phyloP scores from a whole-genome alignment of 2,888 invertebrate genomes.

The Polydrusus cervinus region DNA sequence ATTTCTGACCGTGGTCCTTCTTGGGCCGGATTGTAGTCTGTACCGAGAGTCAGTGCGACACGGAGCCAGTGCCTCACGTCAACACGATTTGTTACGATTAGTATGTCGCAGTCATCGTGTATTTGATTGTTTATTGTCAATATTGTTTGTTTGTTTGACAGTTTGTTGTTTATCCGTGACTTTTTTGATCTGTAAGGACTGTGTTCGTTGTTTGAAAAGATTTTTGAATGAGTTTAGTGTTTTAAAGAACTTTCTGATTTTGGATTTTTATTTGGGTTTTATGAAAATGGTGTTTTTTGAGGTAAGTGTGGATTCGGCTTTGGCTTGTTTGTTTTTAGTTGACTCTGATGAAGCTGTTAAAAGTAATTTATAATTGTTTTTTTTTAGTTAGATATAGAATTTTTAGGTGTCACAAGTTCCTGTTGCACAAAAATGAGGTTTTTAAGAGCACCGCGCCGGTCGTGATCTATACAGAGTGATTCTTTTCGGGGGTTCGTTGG shows the following conservation, averaged over 20 bases:
- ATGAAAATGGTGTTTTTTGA: conserved; percentile 26
- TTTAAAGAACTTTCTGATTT: neutral
- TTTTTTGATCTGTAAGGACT: neutral
- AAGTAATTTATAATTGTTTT: too few species aligned
- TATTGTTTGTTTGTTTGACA: conserved; percentile 9
- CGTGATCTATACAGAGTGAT: too few species aligned
- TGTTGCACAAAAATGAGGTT: too few species aligned
- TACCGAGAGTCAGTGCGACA: conserved; percentile 44
- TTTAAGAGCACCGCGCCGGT: too few species aligned
- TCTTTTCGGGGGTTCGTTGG: too few species aligned
- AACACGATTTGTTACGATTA: conserved; percentile 31
- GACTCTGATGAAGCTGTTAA: too few species aligned
- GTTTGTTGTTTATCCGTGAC: neutral
- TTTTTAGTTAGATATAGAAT: too few species aligned
- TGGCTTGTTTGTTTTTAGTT: too few species aligned
- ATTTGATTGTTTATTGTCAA: conserved; percentile 3
- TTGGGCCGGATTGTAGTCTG: conserved; percentile 45
- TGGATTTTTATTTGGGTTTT: conserved; percentile 10
- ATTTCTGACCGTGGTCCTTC: conserved; percentile 46
- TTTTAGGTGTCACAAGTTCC: too few species aligned
- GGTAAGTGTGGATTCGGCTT: conserved; percentile 1
- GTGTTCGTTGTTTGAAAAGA: neutral
- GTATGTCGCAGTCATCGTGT: conserved; percentile 41
- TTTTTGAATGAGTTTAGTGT: neutral
- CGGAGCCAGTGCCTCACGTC: conserved; percentile 50